Conservation (phyloP, 92 coral and sea anemone species). For the Plumapathes pennacea region DNA sequence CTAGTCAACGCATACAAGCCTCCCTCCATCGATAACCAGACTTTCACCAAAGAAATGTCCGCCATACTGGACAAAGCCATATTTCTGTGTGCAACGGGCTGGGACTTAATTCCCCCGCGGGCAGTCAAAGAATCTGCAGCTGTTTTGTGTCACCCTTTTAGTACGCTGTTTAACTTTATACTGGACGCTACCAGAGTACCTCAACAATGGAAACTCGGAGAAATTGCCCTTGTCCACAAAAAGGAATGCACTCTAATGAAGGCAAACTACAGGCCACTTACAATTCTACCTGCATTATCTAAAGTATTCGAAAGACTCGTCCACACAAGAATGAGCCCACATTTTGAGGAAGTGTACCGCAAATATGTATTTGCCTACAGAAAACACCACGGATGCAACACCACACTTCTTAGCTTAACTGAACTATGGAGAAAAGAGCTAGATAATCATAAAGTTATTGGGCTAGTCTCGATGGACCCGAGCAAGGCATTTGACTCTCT, state of each 20-base stretch:
- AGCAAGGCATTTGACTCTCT: constrained; percentile 60
- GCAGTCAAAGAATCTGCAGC: constrained; percentile 2
- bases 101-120: constrained; percentile 34
- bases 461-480: constrained; percentile 49
- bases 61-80: constrained; percentile 10
- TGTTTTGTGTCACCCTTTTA: constrained; percentile 25
- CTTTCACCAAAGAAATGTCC: constrained; percentile 4
- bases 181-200: constrained; percentile 23
- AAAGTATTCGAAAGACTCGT: constrained; percentile 34
- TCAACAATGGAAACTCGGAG: constrained; percentile 51
- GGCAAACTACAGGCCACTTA: constrained; percentile 53
- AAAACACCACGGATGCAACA: constrained; percentile 39
- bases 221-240: constrained; percentile 39
- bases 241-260: constrained; percentile 32
- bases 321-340: constrained; percentile 24
- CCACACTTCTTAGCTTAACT: constrained; percentile 37
- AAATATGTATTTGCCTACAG: constrained; percentile 41
- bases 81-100: constrained; percentile 15
- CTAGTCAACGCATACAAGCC: constrained; percentile 33
- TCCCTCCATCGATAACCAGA: constrained; percentile 20
- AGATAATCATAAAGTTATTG: constrained; percentile 45
- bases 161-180: constrained; percentile 23
- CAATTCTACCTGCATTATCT: constrained; percentile 23
- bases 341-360: constrained; percentile 33
- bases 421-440: constrained; percentile 58